Base-by-base conservation (phyloP, 2,113 vertebrate genomes). In the Scomber scombrus region DNA sequence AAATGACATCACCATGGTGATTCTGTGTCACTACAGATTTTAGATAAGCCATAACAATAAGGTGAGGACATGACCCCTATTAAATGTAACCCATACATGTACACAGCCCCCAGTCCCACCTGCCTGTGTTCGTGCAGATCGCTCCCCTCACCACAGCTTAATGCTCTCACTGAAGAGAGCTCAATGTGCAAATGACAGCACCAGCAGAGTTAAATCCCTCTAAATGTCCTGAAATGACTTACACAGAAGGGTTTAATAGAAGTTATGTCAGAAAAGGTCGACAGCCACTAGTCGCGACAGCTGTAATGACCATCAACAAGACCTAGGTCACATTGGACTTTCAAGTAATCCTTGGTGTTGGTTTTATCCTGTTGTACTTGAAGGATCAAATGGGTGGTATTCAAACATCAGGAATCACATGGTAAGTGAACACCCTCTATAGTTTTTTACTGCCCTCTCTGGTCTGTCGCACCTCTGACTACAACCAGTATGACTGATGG, bases 161-260 rank as follows among this genome's bases (percentile, higher is more conserved):
- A 58, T 23, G 0, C 47, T 54, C 58, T 26, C 2, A 5, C 52
- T 49, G 58, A 70, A 75, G 67, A 77, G 73, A 31, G 52, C 58
- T 85, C 65, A 26, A 49, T 90, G 80, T 78, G 67, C 84, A 88
- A 73, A 85, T 84, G 82, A 73, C 69, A 73, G 80, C 56, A 40
- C 43, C 74, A 78, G 72, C 77, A 57, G 56, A 75, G 76, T 61
- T 86, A 86, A 89, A 90, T 81, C 85, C 71, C 26, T 72, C 31
- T 80, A 84, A 88, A 91, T 89, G 75, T 87, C 89, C 85, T 76
- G 62, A 86, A 82, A 84, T 85, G 73, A 82, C 79, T 70, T 60
- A 62, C 60, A 80, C 23, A 66, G 54, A 76, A 57, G 64, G 65
- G 19, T 86, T 87, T 89, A 71, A 84, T 58, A 60, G 64, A 63